Evolutionary conservation across 2,888 invertebrate species (phyloP).

Genomic region (Athrips mouffetella): DNA sequence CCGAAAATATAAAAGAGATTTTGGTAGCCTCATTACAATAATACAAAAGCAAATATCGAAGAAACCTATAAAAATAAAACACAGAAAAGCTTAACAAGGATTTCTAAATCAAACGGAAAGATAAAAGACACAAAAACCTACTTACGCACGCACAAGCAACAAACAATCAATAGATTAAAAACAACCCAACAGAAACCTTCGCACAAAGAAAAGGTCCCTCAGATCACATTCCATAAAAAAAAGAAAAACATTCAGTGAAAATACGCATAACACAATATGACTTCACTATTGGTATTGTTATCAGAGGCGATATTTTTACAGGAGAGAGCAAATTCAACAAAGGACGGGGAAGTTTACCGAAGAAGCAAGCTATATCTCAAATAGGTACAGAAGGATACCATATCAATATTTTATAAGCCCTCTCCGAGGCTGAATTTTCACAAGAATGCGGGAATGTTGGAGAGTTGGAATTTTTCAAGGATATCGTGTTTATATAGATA

Average conservation of each 20-base stretch:
- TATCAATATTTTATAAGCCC: constrained; percentile 49
- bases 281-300: constrained; percentile 18
- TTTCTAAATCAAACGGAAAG: not conserved
- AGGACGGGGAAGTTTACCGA: constrained; percentile 15
- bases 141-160: not conserved
- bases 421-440: constrained; percentile 30
- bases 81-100: not conserved
- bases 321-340: constrained; percentile 18
- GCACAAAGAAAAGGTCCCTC: not conserved
- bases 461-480: not conserved
- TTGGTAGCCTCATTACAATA: no score
- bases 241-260: constrained; percentile 2
- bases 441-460: not conserved
- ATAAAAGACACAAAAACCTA: not conserved
- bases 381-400: constrained; percentile 34
- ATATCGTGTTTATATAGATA: not conserved
- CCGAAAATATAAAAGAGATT: no score
- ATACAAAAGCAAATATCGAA: no score
- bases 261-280: constrained; percentile 12
- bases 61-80: no score
- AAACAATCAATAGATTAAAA: constrained; percentile 9
- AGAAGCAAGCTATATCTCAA: constrained; percentile 24
- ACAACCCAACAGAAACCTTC: not conserved
- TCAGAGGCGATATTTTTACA: constrained; percentile 20
- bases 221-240: constrained; percentile 7